These are phyloP conservation scores for Argentina silus DNA, from an alignment of 2,797 vertebrate species.

Conservation along the genomic window DNA sequence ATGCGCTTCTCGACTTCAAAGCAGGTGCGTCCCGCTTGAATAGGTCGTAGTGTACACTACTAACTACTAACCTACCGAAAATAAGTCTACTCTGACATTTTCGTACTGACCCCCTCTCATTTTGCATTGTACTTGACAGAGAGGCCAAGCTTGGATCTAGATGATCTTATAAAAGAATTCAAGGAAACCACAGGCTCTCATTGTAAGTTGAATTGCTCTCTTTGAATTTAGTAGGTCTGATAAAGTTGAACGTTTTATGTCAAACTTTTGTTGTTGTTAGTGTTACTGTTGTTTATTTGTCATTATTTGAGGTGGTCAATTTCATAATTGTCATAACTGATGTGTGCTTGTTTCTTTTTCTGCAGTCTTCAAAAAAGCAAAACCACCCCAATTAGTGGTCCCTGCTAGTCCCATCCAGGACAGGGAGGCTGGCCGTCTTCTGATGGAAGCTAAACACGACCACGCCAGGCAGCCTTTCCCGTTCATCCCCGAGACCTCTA, in stretches of 20 bases:
- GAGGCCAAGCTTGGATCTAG: conserved; percentile 7
- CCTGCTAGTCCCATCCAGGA: neutral
- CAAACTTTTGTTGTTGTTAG: neutral
- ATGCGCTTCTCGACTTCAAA: conserved; percentile 11
- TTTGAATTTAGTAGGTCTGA: no score
- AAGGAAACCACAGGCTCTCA: neutral
- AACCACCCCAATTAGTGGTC: neutral
- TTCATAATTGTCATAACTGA: neutral
- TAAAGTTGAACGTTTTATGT: no score
- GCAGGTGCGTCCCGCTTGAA: neutral
- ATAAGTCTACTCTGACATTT: neutral
- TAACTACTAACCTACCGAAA: neutral
- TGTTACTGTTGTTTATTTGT: neutral
- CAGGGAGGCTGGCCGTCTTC: conserved; percentile 10
- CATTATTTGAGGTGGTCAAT: neutral
- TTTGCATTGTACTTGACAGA: conserved; percentile 9
- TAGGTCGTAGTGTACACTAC: neutral
- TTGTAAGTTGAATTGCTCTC: conserved; percentile 8
- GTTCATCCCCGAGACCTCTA: neutral
- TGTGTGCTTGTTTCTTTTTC: neutral
- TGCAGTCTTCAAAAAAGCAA: neutral
- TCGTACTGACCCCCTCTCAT: neutral
- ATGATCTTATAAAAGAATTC: conserved; percentile 24
- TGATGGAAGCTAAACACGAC: conserved; percentile 14
- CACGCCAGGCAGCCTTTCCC: neutral